Evolutionary conservation across 2,113 vertebrate genomes (phyloP), one percentile per base, ranked within the genome.

Genomic region (Puma concolor): DNA sequence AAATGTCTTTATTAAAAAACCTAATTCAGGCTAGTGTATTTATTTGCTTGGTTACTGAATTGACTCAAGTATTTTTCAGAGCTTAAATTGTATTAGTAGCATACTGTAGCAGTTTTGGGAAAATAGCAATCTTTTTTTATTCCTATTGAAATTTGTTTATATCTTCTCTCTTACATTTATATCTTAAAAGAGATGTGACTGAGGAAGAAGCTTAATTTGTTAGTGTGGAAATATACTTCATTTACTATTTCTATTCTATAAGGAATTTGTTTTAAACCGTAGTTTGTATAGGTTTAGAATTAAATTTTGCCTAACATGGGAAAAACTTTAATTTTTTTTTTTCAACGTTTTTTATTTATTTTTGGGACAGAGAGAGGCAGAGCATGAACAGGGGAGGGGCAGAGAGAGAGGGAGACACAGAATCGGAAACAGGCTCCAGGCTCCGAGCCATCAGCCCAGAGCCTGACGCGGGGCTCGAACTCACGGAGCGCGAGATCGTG

Each of bases 181-280:
- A 95, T 91, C 44, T 94, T 88, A 85, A 93, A 87, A 48, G 15
- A 85, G 21, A 38, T 77, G 17, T n/a, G n/a, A 69, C 69, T 69
- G 54, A 67, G 7, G 57, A 77, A 96, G 44, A 88, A 77, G 16
- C 3, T 87, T 72, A 31, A 67, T 92, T 96, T 92, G 36, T 67
- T 64, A 89, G 4, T 41, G 9, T 50, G 60, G 17, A 76, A 74
- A 82, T 93, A 33, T 16, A 27, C 8, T 48, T 89, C 52, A 5
- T 41, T 41, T 60, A 94, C 29, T 44, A 9, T 69, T 85, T 60
- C 57, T 64, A 19, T 81, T 63, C 5, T 69, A 44, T 0, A 54
- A 36, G 41, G 79, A 60, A 60, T 69, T 54, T 82, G 11, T 3
- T 36, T 88, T 79, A 63, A 50, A 66, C 3, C 63, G 92, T 93